phyloP scores from a whole-genome alignment of 1,140 invertebrate species.

The Euura saliciscinereae region DNA sequence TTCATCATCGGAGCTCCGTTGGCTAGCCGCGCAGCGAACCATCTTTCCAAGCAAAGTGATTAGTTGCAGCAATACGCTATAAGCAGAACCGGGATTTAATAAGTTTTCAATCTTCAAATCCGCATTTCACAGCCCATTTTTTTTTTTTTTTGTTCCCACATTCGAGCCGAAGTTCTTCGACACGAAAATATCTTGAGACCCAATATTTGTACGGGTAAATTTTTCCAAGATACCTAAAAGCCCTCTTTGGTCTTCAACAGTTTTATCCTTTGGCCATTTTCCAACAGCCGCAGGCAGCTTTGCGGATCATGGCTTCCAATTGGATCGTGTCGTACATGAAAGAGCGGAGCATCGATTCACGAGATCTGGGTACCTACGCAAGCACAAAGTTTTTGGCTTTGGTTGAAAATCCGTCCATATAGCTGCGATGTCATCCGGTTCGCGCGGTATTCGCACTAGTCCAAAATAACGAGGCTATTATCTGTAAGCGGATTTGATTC shows the following conservation, averaged over 20 bases:
- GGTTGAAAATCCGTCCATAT: neutral
- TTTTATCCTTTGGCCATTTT: neutral
- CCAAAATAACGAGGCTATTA: neutral
- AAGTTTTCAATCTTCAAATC: neutral
- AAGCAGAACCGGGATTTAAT: neutral
- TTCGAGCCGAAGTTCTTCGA: neutral
- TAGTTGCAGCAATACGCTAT: neutral
- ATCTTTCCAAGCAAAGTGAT: conserved; percentile 1
- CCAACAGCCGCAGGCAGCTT: neutral
- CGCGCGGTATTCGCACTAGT: neutral
- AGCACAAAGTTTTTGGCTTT: neutral
- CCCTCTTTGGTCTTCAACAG: too few relatives aligned
- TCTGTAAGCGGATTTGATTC: neutral
- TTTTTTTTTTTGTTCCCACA: too few relatives aligned
- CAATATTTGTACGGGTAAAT: neutral
- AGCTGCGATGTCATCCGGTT: neutral
- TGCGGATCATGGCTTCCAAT: neutral
- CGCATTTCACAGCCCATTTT: too few relatives aligned
- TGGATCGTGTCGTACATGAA: neutral
- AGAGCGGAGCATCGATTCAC: neutral
- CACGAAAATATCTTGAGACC: neutral
- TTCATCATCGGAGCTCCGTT: conserved; percentile 38
- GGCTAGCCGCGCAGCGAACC: neutral
- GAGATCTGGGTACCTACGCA: neutral
- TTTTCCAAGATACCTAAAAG: too few relatives aligned